These are phyloP conservation scores for Stigmatopora nigra DNA, from an alignment of 2,113 vertebrate species.

Conservation along the genomic window DNA sequence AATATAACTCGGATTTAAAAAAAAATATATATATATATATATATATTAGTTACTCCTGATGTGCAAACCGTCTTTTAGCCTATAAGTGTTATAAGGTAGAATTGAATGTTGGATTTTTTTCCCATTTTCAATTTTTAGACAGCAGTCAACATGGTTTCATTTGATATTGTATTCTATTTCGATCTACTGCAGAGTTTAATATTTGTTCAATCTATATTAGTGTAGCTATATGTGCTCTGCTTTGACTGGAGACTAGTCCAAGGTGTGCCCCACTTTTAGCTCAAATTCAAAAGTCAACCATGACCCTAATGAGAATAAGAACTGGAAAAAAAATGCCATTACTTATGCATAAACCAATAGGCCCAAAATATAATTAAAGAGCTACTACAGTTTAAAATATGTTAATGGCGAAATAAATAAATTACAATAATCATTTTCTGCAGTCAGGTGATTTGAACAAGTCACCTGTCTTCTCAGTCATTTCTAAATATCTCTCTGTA, in stretches of 20 bases:
- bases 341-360: not conserved
- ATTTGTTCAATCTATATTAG: not conserved
- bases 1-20: too few relatives aligned
- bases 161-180: not conserved
- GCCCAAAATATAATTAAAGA: not conserved
- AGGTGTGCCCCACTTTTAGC: not conserved
- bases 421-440: conserved; percentile 1
- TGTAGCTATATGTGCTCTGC: not conserved
- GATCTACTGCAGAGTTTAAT: not conserved
- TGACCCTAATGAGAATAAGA: not conserved
- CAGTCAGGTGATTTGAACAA: not conserved
- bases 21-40: too few relatives aligned
- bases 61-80: too few relatives aligned
- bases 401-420: not conserved
- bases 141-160: too few relatives aligned
- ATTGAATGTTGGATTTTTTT: too few relatives aligned
- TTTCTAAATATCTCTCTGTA: not conserved
- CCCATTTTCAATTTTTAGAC: too few relatives aligned
- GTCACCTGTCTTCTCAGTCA: not conserved
- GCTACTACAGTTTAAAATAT: not conserved
- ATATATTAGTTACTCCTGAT: too few relatives aligned
- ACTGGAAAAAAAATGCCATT: not conserved
- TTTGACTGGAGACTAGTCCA: not conserved
- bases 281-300: not conserved
- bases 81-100: too few relatives aligned